Percentiles rank a stretch among this genome's conserved stretches.
These are phyloP conservation scores for Psittacara wagleri DNA, from an alignment of 2,113 vertebrate species.

Conservation along the genomic window DNA sequence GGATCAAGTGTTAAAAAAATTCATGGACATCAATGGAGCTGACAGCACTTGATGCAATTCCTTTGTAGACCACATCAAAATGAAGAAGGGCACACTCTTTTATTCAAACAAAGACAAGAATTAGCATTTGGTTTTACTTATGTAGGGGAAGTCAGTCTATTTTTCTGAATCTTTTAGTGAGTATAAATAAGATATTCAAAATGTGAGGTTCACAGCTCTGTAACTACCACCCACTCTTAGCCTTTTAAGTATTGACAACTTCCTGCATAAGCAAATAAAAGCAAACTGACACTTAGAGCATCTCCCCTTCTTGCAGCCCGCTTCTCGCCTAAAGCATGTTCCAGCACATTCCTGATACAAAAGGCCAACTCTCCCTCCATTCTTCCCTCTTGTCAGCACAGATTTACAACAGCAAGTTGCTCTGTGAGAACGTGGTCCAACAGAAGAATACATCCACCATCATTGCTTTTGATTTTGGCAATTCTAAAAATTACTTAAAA, in stretches of 20 bases:
- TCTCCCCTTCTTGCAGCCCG: not conserved
- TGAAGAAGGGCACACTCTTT: not conserved
- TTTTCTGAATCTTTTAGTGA: not conserved
- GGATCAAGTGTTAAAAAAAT: not conserved
- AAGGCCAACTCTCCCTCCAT: not conserved
- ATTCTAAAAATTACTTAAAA: not conserved
- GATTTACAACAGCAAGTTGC: not conserved
- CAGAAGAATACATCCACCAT: not conserved
- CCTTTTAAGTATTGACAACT: not conserved
- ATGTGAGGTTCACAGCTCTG: not conserved
- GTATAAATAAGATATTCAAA: not conserved
- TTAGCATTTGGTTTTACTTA: not conserved
- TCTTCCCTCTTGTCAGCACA: not conserved
- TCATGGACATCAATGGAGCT: not conserved
- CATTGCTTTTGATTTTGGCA: not conserved
- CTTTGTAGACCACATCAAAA: not conserved
- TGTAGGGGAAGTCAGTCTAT: not conserved
- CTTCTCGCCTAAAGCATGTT: not conserved
- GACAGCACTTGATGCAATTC: not conserved
- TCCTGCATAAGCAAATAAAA: not conserved
- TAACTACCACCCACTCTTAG: not conserved
- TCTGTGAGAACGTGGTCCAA: not conserved
- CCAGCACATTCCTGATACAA: not conserved
- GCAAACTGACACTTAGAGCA: not conserved
- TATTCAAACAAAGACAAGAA: not conserved